Percentiles rank a stretch among this genome's conserved stretches.
Evolutionary conservation across 1,140 invertebrate genomes (phyloP).

Genomic region (Cotesia vestalis): DNA sequence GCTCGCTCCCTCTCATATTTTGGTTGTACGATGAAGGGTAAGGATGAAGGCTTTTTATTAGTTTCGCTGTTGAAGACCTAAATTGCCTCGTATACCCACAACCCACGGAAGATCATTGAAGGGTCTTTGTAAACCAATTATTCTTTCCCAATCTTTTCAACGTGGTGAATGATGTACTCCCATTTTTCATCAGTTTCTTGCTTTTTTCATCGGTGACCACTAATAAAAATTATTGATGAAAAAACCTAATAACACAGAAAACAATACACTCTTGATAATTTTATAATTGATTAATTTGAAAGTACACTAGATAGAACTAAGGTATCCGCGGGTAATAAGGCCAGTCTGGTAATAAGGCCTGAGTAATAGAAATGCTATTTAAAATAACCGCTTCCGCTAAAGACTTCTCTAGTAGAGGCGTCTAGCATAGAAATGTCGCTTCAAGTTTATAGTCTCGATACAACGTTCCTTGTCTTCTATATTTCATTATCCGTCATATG

Average conservation of each 20-base stretch:
- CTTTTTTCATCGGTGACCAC: neutral
- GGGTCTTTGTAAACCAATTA: constrained; percentile 42
- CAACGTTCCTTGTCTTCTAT: no score
- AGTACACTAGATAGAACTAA: no score
- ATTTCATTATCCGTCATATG: no score
- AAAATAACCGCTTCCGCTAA: no score
- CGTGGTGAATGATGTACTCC: constrained; percentile 12
- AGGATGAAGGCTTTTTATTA: constrained; percentile 36
- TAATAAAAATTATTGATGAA: constrained; percentile 27
- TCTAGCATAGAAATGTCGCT: no score
- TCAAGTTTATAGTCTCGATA: no score
- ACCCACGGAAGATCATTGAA: constrained; percentile 37
- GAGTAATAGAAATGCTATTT: no score
- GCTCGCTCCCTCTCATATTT: constrained; percentile 23
- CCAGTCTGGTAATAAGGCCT: no score
- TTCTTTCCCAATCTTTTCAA: constrained; percentile 28
- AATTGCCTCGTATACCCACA: constrained; percentile 39
- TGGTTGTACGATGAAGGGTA: constrained; percentile 6
- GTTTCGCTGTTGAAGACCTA: constrained; percentile 39
- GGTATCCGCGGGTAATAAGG: no score
- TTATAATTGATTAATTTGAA: no score
- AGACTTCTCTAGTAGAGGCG: no score
- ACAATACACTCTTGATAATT: no score
- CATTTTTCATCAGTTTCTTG: constrained; percentile 5
- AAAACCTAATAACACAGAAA: neutral